phyloP scores from a whole-genome alignment of 2,113 vertebrate genomes.

The Climacteris rufus region DNA sequence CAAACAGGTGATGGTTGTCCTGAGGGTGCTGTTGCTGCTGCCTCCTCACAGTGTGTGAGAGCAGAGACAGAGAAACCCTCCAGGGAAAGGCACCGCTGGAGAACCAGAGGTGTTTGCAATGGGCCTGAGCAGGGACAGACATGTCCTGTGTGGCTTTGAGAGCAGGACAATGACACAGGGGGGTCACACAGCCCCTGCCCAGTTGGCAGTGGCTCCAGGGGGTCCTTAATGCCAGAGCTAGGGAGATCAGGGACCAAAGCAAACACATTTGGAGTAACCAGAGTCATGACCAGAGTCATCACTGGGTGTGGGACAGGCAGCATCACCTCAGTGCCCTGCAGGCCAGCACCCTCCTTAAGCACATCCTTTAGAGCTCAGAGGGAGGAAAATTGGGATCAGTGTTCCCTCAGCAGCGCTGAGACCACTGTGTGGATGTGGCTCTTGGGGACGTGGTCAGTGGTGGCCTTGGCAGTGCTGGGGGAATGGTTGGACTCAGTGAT shows the following conservation, averaged over 20 bases:
- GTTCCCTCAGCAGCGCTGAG: background rate
- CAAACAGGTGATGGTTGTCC: background rate
- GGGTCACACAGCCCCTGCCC: background rate
- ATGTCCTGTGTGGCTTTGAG: background rate
- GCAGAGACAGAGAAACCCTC: background rate
- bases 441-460: background rate
- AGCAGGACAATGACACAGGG: fast-evolving
- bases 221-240: background rate
- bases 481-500: fast-evolving
- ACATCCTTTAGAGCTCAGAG: background rate
- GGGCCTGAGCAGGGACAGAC: background rate
- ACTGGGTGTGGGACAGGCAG: background rate
- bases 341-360: background rate
- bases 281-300: background rate
- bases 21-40: background rate
- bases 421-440: background rate
- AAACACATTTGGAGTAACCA: fast-evolving
- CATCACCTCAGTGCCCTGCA: fast-evolving
- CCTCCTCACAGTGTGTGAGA: background rate
- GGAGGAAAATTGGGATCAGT: fast-evolving
- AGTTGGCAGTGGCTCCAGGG: fast-evolving
- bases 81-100: background rate
- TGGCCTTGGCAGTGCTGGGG: background rate
- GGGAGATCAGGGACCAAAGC: background rate
- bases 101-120: background rate